These are phyloP conservation scores for Diplosoma virens DNA, from an alignment of 23 tunicate species.

Conservation along the genomic window DNA sequence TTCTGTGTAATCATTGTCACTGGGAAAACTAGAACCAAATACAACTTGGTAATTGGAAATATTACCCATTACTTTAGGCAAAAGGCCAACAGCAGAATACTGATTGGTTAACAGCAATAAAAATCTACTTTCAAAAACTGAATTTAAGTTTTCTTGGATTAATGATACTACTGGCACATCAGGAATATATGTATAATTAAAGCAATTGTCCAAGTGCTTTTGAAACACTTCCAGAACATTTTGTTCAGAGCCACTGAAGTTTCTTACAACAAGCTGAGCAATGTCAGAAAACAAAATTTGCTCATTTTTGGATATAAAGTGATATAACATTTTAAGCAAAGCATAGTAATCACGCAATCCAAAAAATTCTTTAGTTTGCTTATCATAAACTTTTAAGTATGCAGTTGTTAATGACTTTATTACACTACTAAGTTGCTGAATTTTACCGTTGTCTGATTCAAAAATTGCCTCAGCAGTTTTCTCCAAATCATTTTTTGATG, in stretches of 20 bases:
- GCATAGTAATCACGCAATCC: constrained; percentile 64
- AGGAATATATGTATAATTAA: neutral
- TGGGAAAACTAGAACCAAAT: constrained; percentile 65
- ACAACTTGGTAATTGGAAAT: constrained; percentile 33
- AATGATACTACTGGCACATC: constrained; percentile 4
- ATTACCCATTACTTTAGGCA: constrained; percentile 7
- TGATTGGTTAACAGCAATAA: constrained; percentile 50
- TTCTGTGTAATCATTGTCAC: constrained; percentile 54
- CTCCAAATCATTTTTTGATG: constrained; percentile 26
- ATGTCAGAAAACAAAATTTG: neutral
- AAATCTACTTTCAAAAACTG: constrained; percentile 37
- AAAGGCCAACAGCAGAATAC: constrained; percentile 41
- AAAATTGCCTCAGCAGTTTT: constrained; percentile 52
- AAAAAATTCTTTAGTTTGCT: constrained; percentile 48
- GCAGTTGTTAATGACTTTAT: constrained; percentile 22
- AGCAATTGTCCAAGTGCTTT: neutral
- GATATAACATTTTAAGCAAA: constrained; percentile 48
- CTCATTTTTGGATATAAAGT: neutral
- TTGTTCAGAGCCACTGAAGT: constrained; percentile 34
- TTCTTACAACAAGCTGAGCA: constrained; percentile 23
- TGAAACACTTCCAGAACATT: neutral
- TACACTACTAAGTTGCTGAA: neutral
- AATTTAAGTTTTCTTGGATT: constrained; percentile 30
- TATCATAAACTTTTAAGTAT: constrained; percentile 32
- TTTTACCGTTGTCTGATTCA: constrained; percentile 23